phyloP scores from a whole-genome alignment of 2,797 vertebrate genomes.

The Acropternis orthonyx region DNA sequence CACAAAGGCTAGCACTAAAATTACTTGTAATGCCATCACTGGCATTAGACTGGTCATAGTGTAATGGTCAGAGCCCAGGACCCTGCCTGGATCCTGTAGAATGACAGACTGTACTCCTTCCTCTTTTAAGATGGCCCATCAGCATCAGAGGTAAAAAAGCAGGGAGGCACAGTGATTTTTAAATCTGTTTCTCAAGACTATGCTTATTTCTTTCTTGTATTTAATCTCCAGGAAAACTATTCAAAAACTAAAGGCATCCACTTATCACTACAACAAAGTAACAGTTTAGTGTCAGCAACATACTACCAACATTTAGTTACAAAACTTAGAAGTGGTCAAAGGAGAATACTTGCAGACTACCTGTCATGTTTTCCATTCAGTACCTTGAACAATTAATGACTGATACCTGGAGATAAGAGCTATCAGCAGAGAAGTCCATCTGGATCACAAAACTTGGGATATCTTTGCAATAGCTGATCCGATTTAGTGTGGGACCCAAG shows the following conservation, averaged over 20 bases:
- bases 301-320: not conserved
- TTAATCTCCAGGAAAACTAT: not conserved
- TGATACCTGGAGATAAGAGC: constrained; percentile 78
- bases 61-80: not conserved
- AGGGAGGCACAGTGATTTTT: not conserved
- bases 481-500: constrained; percentile 89
- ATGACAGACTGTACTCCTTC: not conserved
- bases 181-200: not conserved
- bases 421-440: constrained; percentile 96
- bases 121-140: not conserved
- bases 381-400: not conserved
- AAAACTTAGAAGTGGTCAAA: not conserved
- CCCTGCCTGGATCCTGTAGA: not conserved
- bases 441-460: constrained; percentile 95
- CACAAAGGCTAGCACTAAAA: not conserved
- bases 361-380: not conserved
- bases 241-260: not conserved
- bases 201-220: not conserved
- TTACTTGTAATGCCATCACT: rapidly evolving
- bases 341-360: not conserved
- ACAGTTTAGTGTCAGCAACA: not conserved
- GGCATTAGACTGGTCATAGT: not conserved
- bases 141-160: not conserved
- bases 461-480: constrained; percentile 95
- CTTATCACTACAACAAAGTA: not conserved